These are phyloP conservation scores for Punctoribates punctum DNA, from an alignment of 2,888 invertebrate genomes.

Conservation along the genomic window DNA sequence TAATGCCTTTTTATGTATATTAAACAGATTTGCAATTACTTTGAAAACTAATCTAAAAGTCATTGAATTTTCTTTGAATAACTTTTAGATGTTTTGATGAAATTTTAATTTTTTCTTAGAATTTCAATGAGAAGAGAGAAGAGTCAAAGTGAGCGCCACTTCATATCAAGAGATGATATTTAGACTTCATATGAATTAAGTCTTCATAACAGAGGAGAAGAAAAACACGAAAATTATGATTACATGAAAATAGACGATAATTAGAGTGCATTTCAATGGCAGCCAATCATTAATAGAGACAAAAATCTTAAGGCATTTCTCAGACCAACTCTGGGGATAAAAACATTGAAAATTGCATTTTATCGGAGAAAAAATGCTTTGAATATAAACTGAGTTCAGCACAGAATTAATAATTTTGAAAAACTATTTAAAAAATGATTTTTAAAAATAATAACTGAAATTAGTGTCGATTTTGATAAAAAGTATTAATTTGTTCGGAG, in stretches of 20 bases:
- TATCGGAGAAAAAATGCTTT: neutral
- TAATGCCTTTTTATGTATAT: neutral
- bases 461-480: too few relatives aligned
- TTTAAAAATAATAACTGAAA: too few relatives aligned
- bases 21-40: too few relatives aligned
- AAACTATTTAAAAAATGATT: too few relatives aligned
- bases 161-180: neutral
- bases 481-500: too few relatives aligned
- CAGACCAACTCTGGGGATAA: neutral
- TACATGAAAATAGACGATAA: constrained; percentile 5
- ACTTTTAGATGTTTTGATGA: too few relatives aligned
- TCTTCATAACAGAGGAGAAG: neutral
- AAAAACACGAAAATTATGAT: neutral
- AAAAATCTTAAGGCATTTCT: neutral
- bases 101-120: too few relatives aligned
- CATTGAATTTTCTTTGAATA: too few relatives aligned
- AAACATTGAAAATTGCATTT: neutral
- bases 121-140: too few relatives aligned
- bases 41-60: too few relatives aligned
- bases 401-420: too few relatives aligned
- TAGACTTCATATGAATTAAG: constrained; percentile 4
- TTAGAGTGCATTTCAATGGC: constrained; percentile 14
- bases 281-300: constrained; percentile 17
- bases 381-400: too few relatives aligned
- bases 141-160: neutral